These are phyloP conservation scores for Euphonia xanthogaster DNA, from an alignment of 2,797 vertebrate genomes.

Conservation along the genomic window DNA sequence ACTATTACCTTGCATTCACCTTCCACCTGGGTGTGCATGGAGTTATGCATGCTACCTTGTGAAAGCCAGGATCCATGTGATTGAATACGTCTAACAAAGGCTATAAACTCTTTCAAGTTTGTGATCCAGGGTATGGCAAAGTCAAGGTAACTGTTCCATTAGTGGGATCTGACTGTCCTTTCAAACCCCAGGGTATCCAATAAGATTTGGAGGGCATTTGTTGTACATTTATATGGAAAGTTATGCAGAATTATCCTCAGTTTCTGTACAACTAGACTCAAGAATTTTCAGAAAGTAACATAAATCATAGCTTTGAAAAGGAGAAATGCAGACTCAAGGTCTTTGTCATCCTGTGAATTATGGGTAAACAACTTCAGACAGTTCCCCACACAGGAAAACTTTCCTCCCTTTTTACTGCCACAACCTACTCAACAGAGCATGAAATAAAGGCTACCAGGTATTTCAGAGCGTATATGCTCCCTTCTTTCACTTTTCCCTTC, in stretches of 20 bases:
- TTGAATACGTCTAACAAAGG: not conserved
- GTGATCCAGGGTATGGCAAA: not conserved
- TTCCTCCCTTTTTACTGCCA: not conserved
- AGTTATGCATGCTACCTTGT: not conserved
- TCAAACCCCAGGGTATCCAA: not conserved
- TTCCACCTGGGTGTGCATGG: not conserved
- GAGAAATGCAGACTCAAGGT: not conserved
- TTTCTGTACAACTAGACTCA: not conserved
- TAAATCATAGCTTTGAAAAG: not conserved
- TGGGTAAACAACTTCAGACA: not conserved
- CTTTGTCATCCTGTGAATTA: not conserved
- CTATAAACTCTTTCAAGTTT: not conserved
- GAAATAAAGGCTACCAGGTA: not conserved
- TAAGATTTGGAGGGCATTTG: not conserved
- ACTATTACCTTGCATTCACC: rapidly evolving
- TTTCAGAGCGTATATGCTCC: not conserved
- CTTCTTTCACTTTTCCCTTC: not conserved
- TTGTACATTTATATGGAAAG: not conserved
- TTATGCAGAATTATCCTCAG: not conserved
- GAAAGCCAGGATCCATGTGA: not conserved
- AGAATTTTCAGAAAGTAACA: not conserved
- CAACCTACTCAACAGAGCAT: not conserved
- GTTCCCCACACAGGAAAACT: not conserved
- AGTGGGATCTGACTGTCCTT: not conserved
- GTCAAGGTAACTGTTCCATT: not conserved